Base-by-base conservation (phyloP, 2,888 invertebrate genomes). In the Oxyteleia sp. region DNA sequence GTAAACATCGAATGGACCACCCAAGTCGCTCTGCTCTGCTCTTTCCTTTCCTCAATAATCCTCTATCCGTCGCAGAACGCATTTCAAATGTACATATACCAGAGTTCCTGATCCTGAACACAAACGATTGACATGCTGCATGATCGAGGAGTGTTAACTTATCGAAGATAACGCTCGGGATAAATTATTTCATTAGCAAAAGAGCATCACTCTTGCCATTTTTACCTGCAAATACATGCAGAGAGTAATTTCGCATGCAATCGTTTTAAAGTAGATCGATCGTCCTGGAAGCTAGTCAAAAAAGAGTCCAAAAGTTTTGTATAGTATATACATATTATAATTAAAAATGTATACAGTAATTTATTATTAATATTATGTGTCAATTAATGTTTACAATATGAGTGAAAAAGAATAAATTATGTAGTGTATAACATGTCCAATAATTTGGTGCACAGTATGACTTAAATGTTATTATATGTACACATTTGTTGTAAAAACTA, bases 1-100 rank as follows among this genome's bases (percentile, higher is more conserved):
- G 92, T 92, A 93, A 92, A 93, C 91, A 92, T 92, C 91, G 89
- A 90, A 89, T 86, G 88, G 92, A 93, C 93, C 92, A 93, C 93
- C 92, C 92, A 92, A 90, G 91, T 88, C 88, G 93, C 85, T 49
- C 66, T 72, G 87, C 85, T 87, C 88, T 87, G n/a, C n/a, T n/a
- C n/a, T n/a, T 91, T 91, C 91, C 90, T 91, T 91, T 90, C 91
- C 91, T 91, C 90, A 91, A 91, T 92, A 91, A 92, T 89, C 91
- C 87, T 88, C 87, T 85, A 87, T 75, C 87, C 84, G 86, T 88
- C 86, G 85, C 85, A 57, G 75, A 71, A 80, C 72, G 80, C 80
- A 84, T 84, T 84, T 80, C 80, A 80, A 75, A 84, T 68, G 80
- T 84, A 76, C 80, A 72, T 59, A 64, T 20, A 55, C 38, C 57